Evolutionary conservation across 2,113 vertebrate genomes (phyloP).

Genomic region (Podarcis raffonei): DNA sequence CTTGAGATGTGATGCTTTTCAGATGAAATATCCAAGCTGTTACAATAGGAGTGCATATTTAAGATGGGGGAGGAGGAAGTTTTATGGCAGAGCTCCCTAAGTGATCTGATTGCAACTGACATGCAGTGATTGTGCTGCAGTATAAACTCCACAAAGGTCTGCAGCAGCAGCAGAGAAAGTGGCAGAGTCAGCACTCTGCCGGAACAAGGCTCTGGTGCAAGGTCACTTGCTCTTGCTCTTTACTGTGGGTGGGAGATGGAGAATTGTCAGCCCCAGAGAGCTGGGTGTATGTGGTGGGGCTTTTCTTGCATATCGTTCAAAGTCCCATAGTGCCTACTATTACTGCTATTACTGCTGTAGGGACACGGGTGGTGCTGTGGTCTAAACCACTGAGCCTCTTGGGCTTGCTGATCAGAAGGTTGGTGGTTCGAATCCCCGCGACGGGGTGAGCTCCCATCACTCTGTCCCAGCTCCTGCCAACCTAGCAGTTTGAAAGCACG

Average conservation of each 20-base stretch:
- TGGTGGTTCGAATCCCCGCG: too few species aligned
- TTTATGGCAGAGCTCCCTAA: fast-evolving
- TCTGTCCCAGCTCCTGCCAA: too few species aligned
- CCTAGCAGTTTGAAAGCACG: too few species aligned
- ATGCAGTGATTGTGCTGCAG: not conserved
- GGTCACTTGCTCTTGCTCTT: not conserved
- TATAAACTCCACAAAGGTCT: fast-evolving
- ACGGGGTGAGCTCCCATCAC: too few species aligned
- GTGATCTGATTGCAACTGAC: not conserved
- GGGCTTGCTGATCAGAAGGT: too few species aligned
- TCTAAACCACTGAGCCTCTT: too few species aligned
- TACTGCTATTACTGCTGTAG: too few species aligned
- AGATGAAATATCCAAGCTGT: not conserved
- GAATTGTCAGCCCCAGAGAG: not conserved
- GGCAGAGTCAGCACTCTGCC: conserved; percentile 25
- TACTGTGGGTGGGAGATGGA: not conserved
- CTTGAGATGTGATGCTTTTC: not conserved
- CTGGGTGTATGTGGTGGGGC: not conserved
- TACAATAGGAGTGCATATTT: not conserved
- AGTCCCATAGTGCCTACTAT: too few species aligned
- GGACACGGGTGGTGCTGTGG: too few species aligned
- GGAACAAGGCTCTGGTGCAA: not conserved
- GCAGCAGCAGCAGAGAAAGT: not conserved
- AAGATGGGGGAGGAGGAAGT: too few species aligned
- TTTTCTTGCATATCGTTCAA: not conserved